Base-by-base conservation (phyloP, 1,140 invertebrate genomes). In the Ephestia elutella region DNA sequence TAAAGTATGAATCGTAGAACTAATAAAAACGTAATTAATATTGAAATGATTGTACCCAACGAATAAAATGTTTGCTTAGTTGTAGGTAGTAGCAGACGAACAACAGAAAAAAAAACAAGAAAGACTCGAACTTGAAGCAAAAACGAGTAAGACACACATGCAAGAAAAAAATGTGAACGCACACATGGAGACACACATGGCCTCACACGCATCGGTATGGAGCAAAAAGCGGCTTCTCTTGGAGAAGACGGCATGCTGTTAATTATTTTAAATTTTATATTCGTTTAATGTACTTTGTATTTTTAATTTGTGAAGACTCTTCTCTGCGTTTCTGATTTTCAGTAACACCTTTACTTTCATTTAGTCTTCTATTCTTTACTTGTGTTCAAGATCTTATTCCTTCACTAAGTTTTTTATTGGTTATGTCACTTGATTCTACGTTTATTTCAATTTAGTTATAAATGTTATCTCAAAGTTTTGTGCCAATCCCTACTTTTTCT, bases 171-270 rank as follows among this genome's bases (percentile, higher is more conserved):
- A 64, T 63, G 57, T 70, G 55, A 25, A 71, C 61, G 79, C 73
- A 72, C 71, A 71, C 68, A 76, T 59, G 70, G 53, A 57, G 35
- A 65, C 64, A 72, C 82, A 83, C 73, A 82, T 86, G 82, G 80
- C 72, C 72, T 78, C 76, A 78, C 78, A 82, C 80, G 79, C 80
- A 78, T 66, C 69, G 76, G 56, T 57, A 50, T 65, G 57, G 49
- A 57, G 67, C 69, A 83, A 82, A 80, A 80, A 78, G 66, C 62
- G 67, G 60, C 61, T 20, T 55, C 54, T 69, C 69, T 66, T 66
- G 63, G 63, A n/a, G 38, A 44, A 44, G 38, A 44, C n/a, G 17
- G 50, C 21, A 53, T 25, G 50, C 21, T 53, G 21, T 25, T 53
- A 20, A 50, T 17, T 49, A 50, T 50, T 20, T 20, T 0, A 50